These are phyloP conservation scores for Gracilinanus agilis DNA, from an alignment of 2,113 vertebrate species.

Conservation along the genomic window DNA sequence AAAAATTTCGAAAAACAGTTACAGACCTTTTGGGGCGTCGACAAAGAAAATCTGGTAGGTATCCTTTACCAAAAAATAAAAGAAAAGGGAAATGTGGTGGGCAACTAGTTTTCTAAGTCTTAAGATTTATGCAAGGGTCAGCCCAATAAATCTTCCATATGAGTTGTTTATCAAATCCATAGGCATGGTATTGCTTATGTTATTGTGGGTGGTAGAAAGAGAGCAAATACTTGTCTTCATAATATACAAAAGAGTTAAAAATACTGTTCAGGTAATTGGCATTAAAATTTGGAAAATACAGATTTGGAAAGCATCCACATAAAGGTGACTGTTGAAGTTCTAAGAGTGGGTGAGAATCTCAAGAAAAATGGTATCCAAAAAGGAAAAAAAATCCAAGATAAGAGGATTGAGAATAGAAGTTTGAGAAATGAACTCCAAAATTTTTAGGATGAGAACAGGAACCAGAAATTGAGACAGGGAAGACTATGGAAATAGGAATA, in stretches of 20 bases:
- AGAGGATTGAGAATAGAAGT: background rate
- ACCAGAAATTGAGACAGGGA: background rate
- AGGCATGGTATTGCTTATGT: background rate
- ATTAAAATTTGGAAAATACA: background rate
- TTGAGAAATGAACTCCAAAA: background rate
- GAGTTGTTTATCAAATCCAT: background rate
- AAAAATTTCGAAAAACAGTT: constrained; percentile 92
- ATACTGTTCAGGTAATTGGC: background rate
- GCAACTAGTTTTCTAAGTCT: background rate
- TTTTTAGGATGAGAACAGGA: background rate
- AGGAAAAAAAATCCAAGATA: background rate
- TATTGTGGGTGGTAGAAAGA: background rate
- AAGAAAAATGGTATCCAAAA: background rate
- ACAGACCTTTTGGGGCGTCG: constrained; percentile 93
- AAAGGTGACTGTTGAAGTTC: background rate
- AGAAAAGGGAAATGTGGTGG: background rate
- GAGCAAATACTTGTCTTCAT: background rate
- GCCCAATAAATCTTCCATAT: background rate
- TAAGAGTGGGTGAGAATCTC: background rate
- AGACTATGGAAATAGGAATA: background rate
- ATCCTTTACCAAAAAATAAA: constrained; percentile 61
- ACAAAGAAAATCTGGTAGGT: constrained; percentile 93
- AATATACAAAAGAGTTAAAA: background rate
- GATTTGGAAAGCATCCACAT: background rate
- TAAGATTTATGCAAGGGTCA: background rate